Base-by-base conservation (phyloP, 2,113 vertebrate species). In the Drymodes brunneopygia region DNA sequence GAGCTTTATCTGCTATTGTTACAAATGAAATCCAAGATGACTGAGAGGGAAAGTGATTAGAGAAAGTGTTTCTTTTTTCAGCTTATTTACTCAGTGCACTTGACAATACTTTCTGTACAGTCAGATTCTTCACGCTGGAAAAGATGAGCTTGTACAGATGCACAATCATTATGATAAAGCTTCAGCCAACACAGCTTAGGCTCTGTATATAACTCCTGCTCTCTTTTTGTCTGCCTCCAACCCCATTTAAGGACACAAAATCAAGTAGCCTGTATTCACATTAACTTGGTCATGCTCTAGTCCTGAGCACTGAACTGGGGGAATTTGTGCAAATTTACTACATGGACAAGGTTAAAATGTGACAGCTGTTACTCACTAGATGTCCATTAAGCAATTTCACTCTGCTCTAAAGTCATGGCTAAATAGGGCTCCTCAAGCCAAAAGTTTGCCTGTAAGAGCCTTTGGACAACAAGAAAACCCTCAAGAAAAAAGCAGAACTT, bases 311-410 rank as follows among this genome's bases (percentile, higher is more conserved):
- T 10, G 42, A 70, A 53, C 22, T 38, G 10, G 21, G 14, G 10
- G 29, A 58, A 78, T 35, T 50, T 10, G 23, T 42, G 56, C 8
- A 42, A 38, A 36, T 60, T 48, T 47, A 27, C 29, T 64, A 11
- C 2, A 8, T 5, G 33, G 4, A 8, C 2, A 7, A 78, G 38
- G 18, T 61, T 51, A 73, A 88, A 94, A 61, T 0, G 0, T 28
- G 72, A 51, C n/a, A 58, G 27, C 14, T 84, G 21, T 66, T 73
- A 14, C 15, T 90, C 28, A 7, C 28, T 29, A 40, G 54, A 18
- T 62, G 21, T 50, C 23, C 60, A 50, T 24, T 15, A 53, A 25
- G 27, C 21, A 47, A 17, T 47, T 40, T 60, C 31, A 48, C 3
- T 65, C 11, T 33, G 24, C 16, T 27, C 45, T n/a, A 70, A 73